These are phyloP conservation scores for Anastrepha ludens DNA, from an alignment of 1,140 invertebrate genomes.

Conservation along the genomic window DNA sequence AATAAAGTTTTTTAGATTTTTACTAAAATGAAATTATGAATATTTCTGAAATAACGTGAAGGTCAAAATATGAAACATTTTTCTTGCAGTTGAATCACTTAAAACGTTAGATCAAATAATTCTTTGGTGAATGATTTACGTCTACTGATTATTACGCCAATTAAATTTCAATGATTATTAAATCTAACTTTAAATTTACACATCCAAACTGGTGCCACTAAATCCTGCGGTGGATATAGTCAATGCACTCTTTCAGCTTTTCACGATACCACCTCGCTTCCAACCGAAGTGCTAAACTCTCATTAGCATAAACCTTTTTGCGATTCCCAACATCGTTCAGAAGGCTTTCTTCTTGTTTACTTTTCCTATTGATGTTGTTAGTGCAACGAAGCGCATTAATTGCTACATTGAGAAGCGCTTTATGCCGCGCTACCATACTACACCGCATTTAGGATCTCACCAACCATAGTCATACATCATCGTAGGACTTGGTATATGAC, in stretches of 20 bases:
- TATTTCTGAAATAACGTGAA: too few species aligned
- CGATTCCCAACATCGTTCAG: background rate
- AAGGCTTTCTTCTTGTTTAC: slow-evolving; percentile 49
- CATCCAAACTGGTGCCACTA: background rate
- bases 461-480: slow-evolving; percentile 7
- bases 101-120: background rate
- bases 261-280: background rate
- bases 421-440: slow-evolving; percentile 23
- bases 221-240: background rate
- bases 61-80: too few species aligned
- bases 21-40: too few species aligned
- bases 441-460: background rate
- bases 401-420: slow-evolving; percentile 49
- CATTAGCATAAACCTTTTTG: slow-evolving; percentile 2
- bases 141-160: slow-evolving; percentile 27
- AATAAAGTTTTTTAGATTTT: too few species aligned
- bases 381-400: slow-evolving; percentile 54
- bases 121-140: background rate
- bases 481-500: background rate
- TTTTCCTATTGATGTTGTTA: slow-evolving; percentile 52
- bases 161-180: slow-evolving; percentile 22
- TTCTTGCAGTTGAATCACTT: too few species aligned
- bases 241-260: slow-evolving; percentile 38
- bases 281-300: background rate
- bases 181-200: background rate